Percentiles rank a stretch among this genome's conserved stretches.
Evolutionary conservation across 2,888 invertebrate species (phyloP).

Genomic region (Lissocephala sabroskyi): DNA sequence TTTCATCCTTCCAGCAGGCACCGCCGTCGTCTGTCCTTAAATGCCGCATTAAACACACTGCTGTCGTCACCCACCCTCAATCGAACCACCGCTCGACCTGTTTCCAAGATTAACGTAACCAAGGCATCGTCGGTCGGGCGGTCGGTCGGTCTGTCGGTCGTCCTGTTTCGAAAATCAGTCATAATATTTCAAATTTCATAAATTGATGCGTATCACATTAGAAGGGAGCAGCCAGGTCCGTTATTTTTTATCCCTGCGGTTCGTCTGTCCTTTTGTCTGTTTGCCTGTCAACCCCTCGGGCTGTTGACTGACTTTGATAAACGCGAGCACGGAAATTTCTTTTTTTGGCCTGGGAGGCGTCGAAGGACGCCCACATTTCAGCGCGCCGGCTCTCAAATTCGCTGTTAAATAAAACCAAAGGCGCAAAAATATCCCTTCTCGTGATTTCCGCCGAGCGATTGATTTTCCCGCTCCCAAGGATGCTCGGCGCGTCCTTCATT

Average conservation of each 20-base stretch:
- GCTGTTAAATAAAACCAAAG: constrained; percentile 28
- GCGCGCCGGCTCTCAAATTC: constrained; percentile 26
- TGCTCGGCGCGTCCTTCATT: constrained; percentile 15
- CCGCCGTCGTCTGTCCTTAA: constrained; percentile 17
- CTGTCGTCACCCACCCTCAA: constrained; percentile 12
- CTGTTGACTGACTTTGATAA: constrained; percentile 44
- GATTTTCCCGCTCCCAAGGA: constrained; percentile 45
- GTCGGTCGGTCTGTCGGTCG: no score
- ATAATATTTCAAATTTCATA: constrained; percentile 66
- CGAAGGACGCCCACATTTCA: constrained; percentile 40
- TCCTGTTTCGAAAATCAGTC: constrained; percentile 64
- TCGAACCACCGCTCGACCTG: constrained; percentile 35
- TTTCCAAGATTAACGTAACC: constrained; percentile 47
- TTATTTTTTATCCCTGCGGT: constrained; percentile 7
- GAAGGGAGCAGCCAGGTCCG: constrained; percentile 16
- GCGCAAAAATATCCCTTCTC: constrained; percentile 8
- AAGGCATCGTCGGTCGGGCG: constrained; percentile 10
- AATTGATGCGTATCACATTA: constrained; percentile 65
- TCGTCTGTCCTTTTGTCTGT: background rate
- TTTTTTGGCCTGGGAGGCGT: background rate
- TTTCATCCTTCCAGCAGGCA: background rate
- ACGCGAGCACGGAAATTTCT: constrained; percentile 28
- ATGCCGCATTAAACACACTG: constrained; percentile 14
- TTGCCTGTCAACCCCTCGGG: background rate
- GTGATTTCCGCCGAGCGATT: constrained; percentile 37